phyloP scores from a whole-genome alignment of 2,888 invertebrate species.

The Pyrochroa serraticornis region DNA sequence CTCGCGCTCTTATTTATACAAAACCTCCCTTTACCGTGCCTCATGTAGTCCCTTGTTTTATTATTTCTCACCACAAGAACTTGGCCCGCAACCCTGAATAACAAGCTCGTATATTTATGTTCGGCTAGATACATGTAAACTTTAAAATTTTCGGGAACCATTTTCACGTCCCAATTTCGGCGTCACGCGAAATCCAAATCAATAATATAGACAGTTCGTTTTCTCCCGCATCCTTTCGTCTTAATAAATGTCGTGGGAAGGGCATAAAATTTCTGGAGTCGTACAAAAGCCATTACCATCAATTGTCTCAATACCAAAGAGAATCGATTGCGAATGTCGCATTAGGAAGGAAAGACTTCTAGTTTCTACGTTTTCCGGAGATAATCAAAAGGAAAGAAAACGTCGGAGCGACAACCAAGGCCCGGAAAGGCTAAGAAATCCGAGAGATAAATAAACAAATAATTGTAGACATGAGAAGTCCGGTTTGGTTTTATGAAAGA shows the following conservation, averaged over 20 bases:
- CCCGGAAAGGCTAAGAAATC: too few species aligned
- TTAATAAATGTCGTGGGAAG: conserved; percentile 36
- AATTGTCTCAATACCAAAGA: conserved; percentile 32
- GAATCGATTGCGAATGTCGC: conserved; percentile 24
- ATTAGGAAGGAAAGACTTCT: conserved; percentile 16
- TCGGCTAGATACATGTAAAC: background rate
- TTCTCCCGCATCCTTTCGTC: conserved; percentile 20
- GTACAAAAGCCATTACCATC: conserved; percentile 40
- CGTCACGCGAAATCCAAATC: background rate
- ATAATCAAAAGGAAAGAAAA: too few species aligned
- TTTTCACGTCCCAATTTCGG: background rate
- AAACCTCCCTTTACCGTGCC: too few species aligned
- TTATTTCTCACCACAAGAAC: too few species aligned
- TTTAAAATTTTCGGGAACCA: background rate
- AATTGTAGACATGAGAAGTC: too few species aligned
- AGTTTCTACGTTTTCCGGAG: background rate
- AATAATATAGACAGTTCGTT: background rate
- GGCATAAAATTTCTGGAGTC: conserved; percentile 37
- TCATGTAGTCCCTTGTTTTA: too few species aligned
- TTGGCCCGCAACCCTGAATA: background rate
- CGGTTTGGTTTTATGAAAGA: too few species aligned
- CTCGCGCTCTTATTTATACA: too few species aligned
- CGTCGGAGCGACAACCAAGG: too few species aligned
- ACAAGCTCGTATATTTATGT: background rate
- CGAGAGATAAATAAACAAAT: too few species aligned